Evolutionary conservation across 2,888 invertebrate species (phyloP).

Genomic region (Thecophora atra): DNA sequence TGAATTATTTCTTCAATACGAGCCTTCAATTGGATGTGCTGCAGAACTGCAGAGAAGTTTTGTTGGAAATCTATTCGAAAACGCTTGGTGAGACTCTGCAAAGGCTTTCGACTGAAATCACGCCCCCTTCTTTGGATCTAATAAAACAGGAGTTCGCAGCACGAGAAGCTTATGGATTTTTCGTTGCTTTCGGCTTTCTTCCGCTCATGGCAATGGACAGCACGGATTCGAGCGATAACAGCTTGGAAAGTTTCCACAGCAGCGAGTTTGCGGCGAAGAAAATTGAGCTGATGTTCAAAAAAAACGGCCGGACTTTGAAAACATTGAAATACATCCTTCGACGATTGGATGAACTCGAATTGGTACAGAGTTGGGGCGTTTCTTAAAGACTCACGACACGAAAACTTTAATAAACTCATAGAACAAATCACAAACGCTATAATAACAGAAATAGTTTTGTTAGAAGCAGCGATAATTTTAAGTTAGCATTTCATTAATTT

Average conservation of each 20-base stretch:
- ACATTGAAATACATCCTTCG: slow-evolving; percentile 56
- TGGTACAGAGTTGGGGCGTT: not conserved
- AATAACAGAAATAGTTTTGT: too few species aligned
- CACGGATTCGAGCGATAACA: slow-evolving; percentile 60
- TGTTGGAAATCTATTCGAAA: slow-evolving; percentile 56
- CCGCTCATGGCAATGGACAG: slow-evolving; percentile 62
- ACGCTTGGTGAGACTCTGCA: slow-evolving; percentile 50
- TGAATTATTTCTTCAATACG: slow-evolving; percentile 65
- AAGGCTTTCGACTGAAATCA: slow-evolving; percentile 29
- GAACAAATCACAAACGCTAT: too few species aligned
- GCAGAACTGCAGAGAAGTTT: slow-evolving; percentile 48
- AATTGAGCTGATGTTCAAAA: slow-evolving; percentile 61
- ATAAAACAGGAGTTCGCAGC: slow-evolving; percentile 55
- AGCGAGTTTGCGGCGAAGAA: slow-evolving; percentile 58
- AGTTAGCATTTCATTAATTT: too few species aligned
- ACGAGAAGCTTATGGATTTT: slow-evolving; percentile 61
- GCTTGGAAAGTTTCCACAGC: slow-evolving; percentile 59
- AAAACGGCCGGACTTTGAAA: slow-evolving; percentile 58
- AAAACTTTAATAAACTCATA: too few species aligned
- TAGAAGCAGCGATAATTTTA: too few species aligned
- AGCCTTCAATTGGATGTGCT: slow-evolving; percentile 60
- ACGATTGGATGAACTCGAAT: slow-evolving; percentile 49
- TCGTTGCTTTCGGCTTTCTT: slow-evolving; percentile 62
- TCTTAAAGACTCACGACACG: too few species aligned
- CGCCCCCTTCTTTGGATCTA: slow-evolving; percentile 52